phyloP scores from a whole-genome alignment of 2,888 invertebrate species.

The Catocala sponsa region DNA sequence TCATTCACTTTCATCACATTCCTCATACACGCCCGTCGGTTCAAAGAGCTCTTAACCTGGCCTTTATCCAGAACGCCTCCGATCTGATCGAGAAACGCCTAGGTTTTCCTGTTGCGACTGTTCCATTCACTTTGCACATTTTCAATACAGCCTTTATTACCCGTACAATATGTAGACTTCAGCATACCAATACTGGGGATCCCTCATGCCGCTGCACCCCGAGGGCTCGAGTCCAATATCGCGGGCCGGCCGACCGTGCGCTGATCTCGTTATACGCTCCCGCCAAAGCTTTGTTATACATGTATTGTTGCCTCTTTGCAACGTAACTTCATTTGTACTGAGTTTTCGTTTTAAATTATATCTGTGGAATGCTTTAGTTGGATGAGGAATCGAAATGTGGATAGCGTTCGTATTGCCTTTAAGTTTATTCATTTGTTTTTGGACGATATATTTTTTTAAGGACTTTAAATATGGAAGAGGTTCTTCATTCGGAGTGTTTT shows the following conservation, averaged over 20 bases:
- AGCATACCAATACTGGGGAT: not conserved
- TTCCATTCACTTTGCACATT: too few relatives aligned
- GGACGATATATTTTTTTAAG: too few relatives aligned
- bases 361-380: slow-evolving; percentile 1
- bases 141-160: slow-evolving; percentile 5
- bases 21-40: too few relatives aligned
- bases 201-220: slow-evolving; percentile 22
- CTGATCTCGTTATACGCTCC: slow-evolving; percentile 56
- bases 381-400: not conserved
- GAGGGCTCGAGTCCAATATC: slow-evolving; percentile 58
- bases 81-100: too few relatives aligned
- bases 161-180: slow-evolving; percentile 12
- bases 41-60: too few relatives aligned
- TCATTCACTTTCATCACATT: too few relatives aligned
- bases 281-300: slow-evolving; percentile 35
- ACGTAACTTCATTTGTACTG: slow-evolving; percentile 17
- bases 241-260: slow-evolving; percentile 55
- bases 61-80: too few relatives aligned
- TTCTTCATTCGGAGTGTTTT: too few relatives aligned
- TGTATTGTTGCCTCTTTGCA: slow-evolving; percentile 19
- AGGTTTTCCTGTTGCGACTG: too few relatives aligned
- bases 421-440: too few relatives aligned
- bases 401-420: too few relatives aligned
- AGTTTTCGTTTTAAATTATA: slow-evolving; percentile 22
- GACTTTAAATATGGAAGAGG: too few relatives aligned